phyloP scores from a whole-genome alignment of 2,888 invertebrate species.

The Mechanitis mazaeus region DNA sequence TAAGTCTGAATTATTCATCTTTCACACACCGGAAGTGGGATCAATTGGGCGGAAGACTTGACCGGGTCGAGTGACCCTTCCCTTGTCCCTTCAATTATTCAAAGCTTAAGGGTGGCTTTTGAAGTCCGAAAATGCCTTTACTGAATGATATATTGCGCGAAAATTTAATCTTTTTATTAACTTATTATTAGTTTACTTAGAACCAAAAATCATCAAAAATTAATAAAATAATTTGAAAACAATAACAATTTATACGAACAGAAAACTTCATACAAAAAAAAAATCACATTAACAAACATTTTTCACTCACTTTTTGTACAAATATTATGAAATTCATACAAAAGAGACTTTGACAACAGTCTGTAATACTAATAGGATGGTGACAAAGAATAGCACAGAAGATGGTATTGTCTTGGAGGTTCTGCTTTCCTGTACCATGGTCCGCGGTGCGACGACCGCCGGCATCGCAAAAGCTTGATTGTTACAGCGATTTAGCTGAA shows the following conservation, averaged over 20 bases:
- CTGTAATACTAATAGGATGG: slow-evolving; percentile 58
- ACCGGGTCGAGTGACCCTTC: slow-evolving; percentile 69
- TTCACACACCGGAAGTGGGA: slow-evolving; percentile 35
- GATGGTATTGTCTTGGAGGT: slow-evolving; percentile 45
- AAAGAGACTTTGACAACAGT: slow-evolving; percentile 63
- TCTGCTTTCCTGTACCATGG: slow-evolving; percentile 31
- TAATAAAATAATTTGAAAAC: background rate
- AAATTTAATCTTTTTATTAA: background rate
- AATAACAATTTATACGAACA: background rate
- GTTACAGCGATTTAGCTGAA: slow-evolving; percentile 63
- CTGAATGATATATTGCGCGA: slow-evolving; percentile 2
- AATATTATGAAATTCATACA: slow-evolving; percentile 35
- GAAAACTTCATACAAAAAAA: background rate
- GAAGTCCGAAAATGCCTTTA: slow-evolving; percentile 21
- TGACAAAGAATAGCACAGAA: slow-evolving; percentile 60
- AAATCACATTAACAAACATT: background rate
- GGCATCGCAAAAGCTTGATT: slow-evolving; percentile 61
- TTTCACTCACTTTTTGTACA: background rate
- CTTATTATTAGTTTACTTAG: background rate
- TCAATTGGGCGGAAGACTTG: slow-evolving; percentile 70
- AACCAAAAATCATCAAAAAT: background rate
- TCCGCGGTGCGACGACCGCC: slow-evolving; percentile 34
- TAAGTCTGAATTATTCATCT: slow-evolving; percentile 38
- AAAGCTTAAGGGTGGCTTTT: slow-evolving; percentile 48
- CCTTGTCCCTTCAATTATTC: slow-evolving; percentile 54